Evolutionary conservation across 1,140 invertebrate genomes (phyloP).

Genomic region (roundworm (Caenorhabditis elegans)): DNA sequence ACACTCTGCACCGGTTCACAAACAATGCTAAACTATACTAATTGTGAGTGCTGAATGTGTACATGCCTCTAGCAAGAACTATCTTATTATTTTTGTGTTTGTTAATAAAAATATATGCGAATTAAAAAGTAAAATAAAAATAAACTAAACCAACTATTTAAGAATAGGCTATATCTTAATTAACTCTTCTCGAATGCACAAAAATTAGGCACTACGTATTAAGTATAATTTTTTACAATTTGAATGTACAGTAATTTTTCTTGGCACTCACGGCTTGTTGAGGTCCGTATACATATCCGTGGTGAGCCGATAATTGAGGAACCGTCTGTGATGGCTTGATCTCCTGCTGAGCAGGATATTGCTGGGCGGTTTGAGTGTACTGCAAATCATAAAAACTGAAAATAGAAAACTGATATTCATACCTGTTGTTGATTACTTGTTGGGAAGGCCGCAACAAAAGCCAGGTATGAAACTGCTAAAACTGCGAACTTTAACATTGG

Average conservation of each 20-base stretch:
- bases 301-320: not conserved
- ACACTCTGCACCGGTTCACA: too few relatives aligned
- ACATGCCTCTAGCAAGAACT: too few relatives aligned
- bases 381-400: not conserved
- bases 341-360: constrained; percentile 27
- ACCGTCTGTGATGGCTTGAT: not conserved
- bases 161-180: too few relatives aligned
- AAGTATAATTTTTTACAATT: too few relatives aligned
- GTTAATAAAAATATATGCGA: not conserved
- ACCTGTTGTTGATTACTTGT: not conserved
- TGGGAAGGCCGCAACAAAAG: not conserved
- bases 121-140: not conserved
- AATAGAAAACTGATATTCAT: not conserved
- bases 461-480: not conserved
- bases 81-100: too few relatives aligned
- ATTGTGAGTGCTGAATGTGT: too few relatives aligned
- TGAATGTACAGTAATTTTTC: too few relatives aligned
- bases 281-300: not conserved
- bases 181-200: too few relatives aligned
- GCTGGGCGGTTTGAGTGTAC: not conserved
- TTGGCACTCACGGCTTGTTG: not conserved
- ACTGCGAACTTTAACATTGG: not conserved
- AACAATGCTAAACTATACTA: too few relatives aligned
- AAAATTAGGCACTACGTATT: too few relatives aligned
- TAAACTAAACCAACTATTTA: too few relatives aligned